These are phyloP conservation scores for Poeciliopsis turrubarensis DNA, from an alignment of 2,113 vertebrate species.

Conservation along the genomic window DNA sequence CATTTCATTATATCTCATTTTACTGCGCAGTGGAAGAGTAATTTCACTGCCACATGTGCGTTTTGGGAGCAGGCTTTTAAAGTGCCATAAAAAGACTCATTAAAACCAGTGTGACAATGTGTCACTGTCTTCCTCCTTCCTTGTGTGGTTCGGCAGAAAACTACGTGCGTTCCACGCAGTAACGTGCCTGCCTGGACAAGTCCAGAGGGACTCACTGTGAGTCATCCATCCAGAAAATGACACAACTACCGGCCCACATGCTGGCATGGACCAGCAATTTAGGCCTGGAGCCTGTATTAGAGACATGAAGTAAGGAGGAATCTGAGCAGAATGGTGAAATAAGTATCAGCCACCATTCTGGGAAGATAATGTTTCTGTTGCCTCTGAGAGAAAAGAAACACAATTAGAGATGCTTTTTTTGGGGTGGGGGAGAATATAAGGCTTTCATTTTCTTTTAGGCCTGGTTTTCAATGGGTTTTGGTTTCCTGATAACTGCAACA, in stretches of 20 bases:
- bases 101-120: conserved; percentile 11
- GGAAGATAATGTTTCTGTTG: background rate
- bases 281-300: conserved; percentile 33
- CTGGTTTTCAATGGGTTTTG: background rate
- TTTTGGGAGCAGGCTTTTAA: background rate
- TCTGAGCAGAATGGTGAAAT: conserved; percentile 3
- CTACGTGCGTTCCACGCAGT: conserved; percentile 15
- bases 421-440: background rate
- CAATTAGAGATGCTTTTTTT: background rate
- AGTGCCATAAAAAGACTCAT: background rate
- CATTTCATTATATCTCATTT: background rate
- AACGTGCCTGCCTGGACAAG: conserved; percentile 56
- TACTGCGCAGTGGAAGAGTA: background rate
- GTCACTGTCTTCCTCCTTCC: conserved; percentile 14
- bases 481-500: background rate
- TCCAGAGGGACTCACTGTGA: conserved; percentile 55
- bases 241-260: conserved; percentile 50
- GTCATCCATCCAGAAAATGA: conserved; percentile 71
- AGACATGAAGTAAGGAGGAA: conserved; percentile 8
- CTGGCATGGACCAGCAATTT: conserved; percentile 52
- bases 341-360: background rate
- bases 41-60: background rate
- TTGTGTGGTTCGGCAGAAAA: conserved; percentile 31
- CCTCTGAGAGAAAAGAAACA: background rate
- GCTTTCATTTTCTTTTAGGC: background rate